Evolutionary conservation across 2,888 invertebrate genomes (phyloP), one percentile per base, ranked within the genome.

Genomic region (Ochlodes sylvanus): DNA sequence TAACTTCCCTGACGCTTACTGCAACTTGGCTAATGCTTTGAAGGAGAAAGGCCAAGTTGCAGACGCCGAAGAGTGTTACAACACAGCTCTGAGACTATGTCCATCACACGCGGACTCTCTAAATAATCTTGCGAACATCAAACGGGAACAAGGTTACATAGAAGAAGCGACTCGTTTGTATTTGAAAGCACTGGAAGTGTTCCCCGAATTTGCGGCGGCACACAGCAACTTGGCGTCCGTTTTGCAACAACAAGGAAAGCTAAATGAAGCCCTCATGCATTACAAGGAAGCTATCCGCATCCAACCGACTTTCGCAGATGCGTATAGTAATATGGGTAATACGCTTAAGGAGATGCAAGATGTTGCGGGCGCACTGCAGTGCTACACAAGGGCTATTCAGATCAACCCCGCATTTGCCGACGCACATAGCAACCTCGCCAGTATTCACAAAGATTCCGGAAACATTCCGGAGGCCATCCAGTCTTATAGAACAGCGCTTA

Each of bases 321-420:
- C 99, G 2, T 99, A 99, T 90, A 98, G 98, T 72, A 99, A 99
- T 87, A 99, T 99, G 99, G 99, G 99, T 52, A 99, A 99, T 88
- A 99, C 99, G 0, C 94, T 99, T 70, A 99, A 99, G 87, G 99
- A 99, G 88, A 97, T 99, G 97, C 99, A 99, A 89, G 99, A 99
- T 84, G 97, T 99, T 38, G 97, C 97, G 67, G 99, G 98, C 0
- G 99, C 99, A 9, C 90, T 99, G 71, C 99, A 99, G 84, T 99
- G 99, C 86, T 99, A 99, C 88, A 98, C 99, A 0, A 94, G 99
- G 77, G 99, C 99, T 12, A 99, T 99, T 79, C 99, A 99, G 90
- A 99, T 99, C 75, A 99, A 99, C 90, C 99, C 99, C 2, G 99
- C 99, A 2, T 99, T 99, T 88, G 99, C 99, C 47, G 99, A 99